Base-by-base conservation (phyloP, 2,113 vertebrate species). In the Podiceps cristatus region DNA sequence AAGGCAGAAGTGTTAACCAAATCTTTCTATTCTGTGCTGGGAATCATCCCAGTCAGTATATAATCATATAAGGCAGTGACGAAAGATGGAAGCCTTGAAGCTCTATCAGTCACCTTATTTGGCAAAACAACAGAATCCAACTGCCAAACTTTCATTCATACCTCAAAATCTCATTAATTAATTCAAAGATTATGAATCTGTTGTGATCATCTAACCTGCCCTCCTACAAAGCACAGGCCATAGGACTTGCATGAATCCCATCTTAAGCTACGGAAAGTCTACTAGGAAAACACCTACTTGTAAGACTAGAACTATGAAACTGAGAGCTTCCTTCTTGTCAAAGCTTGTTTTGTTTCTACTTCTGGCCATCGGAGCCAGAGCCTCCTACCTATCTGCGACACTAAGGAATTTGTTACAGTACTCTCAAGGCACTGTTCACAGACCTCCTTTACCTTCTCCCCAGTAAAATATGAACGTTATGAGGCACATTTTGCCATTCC, bases 91-190 rank as follows among this genome's bases (percentile, higher is more conserved):
- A 72, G 64, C 66, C 88, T 88, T 64, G 79, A 90, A 91, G 69
- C 29, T 80, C 66, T 83, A 11, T 76, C 59, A 85, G 89, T 85
- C 27, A 60, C 68, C 16, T 13, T 64, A 22, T 84, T 69, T 93
- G 78, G 56, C 88, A 93, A 58, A 90, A 81, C 6, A 76, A 80
- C 15, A 88, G 31, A 78, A 76, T 63, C 18, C 42, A 85, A 82
- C 28, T n/a, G 73, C 50, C 69, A 96, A 92, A 89, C 58, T 92
- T 77, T 73, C 50, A 67, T 64, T 88, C 40, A 5, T 33, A 85
- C 64, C 53, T 79, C 85, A 86, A 74, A 93, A 90, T 68, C 67
- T 77, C 72, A n/a, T 45, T 62, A 82, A 96, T 90, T 66, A 94
- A 85, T 90, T 64, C 59, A 72, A 81, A 78, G 49, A 35, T 74